Percentiles rank a stretch among this genome's conserved stretches.
phyloP scores from a whole-genome alignment of 1,140 invertebrate species.

The Lamellibrachia luymesi region DNA sequence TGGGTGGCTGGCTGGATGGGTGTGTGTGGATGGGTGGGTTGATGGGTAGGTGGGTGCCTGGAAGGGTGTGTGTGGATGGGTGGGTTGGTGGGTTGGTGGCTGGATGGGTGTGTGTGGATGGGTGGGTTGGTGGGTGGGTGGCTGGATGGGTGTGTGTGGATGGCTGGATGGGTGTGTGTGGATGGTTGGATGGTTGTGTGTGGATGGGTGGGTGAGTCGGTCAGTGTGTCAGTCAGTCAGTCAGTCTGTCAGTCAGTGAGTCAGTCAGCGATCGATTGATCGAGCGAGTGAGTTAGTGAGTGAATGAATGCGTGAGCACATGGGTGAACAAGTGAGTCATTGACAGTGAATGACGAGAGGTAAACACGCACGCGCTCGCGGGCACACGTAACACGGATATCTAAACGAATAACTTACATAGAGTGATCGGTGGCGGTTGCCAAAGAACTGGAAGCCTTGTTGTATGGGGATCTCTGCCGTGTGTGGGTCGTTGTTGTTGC shows the following conservation, averaged over 20 bases:
- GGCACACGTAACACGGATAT: neutral
- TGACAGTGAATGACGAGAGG: no score
- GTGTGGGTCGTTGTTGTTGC: neutral
- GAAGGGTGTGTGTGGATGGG: no score
- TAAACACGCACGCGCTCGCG: constrained; percentile 13
- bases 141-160: constrained; percentile 21
- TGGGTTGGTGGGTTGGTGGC: no score
- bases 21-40: no score
- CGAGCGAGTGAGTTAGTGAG: neutral
- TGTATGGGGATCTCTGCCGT: neutral
- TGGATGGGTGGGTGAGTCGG: no score
- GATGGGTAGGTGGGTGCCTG: no score
- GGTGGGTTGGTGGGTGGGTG: constrained; percentile 24
- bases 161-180: no score
- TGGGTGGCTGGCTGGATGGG: no score
- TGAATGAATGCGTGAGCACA: neutral
- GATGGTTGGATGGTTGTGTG: no score
- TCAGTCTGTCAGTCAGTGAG: neutral
- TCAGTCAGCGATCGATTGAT: neutral
- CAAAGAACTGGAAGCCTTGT: neutral
- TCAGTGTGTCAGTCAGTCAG: neutral
- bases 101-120: neutral
- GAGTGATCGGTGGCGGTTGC: neutral
- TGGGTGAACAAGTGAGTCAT: no score
- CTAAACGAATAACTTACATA: neutral